Base-by-base conservation (phyloP, 2,888 invertebrate genomes). In the Epinotia brunnichana region DNA sequence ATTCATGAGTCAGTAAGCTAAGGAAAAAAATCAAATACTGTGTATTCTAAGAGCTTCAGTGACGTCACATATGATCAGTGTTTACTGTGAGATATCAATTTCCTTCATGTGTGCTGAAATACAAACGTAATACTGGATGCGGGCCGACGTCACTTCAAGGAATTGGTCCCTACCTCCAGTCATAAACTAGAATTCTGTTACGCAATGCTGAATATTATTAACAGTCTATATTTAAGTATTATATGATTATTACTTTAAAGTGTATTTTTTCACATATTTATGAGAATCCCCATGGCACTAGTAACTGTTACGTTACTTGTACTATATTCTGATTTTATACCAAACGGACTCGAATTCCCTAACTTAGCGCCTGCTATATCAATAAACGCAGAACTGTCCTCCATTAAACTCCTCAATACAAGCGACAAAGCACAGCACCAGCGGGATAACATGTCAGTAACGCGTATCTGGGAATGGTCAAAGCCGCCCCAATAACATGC, bases 401-500 rank as follows among this genome's bases (percentile, higher is more conserved):
- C 24, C 48, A 63, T 54, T 66, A 57, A 59, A 54, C 19, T 24
- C n/a, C 56, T 10, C 17, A 39, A 19, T 21, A 56, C 64, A n/a
- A 29, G 9, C 29, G 21, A 48, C 59, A 24, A 41, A 24, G 66
- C 48, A 44, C 17, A 24, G 66, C 48, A 44, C 17, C 48, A 17
- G 35, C 10, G 59, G 57, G 17, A 60, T 69, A 69, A 69, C 68
- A 68, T 68, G 57, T 19, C 57, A 35, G 67, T 57, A 17, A 68
- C 29, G 57, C 57, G 29, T 68, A 48, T 59, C 51, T 66, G 39
- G 68, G 19, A 63, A 69, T 73, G 62, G 73, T 59, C 69, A 63
- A 72, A 68, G 68, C 73, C 24, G 57, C 57, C 44, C 35, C 73
- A 69, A 73, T 73, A 53, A 63, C 62, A 69, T 63, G 57, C 63